Percentiles rank a stretch among this genome's conserved stretches.
phyloP scores from a whole-genome alignment of 2,888 invertebrate species.

The Oxystoma pomonae region DNA sequence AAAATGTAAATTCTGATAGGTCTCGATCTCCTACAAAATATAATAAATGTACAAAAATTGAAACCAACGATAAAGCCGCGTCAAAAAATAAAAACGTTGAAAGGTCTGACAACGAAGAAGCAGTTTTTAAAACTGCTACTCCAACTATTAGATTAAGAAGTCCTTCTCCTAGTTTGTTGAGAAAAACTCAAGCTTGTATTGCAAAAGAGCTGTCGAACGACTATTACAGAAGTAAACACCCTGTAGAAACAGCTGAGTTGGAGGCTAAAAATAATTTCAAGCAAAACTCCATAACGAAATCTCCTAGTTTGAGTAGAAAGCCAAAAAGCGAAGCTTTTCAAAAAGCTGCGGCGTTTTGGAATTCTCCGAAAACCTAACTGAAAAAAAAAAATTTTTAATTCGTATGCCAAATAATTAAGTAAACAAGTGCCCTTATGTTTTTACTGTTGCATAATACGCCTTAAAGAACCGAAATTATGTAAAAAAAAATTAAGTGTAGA shows the following conservation, averaged over 20 bases:
- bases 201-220: slow-evolving; percentile 47
- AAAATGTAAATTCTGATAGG: not conserved
- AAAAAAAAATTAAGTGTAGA: too few species aligned
- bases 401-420: not conserved
- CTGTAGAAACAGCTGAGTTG: slow-evolving; percentile 9
- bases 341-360: slow-evolving; percentile 47
- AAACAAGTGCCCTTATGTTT: not conserved
- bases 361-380: slow-evolving; percentile 36
- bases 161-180: slow-evolving; percentile 45
- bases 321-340: slow-evolving; percentile 44
- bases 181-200: slow-evolving; percentile 49
- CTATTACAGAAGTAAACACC: slow-evolving; percentile 31
- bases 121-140: slow-evolving; percentile 7
- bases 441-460: too few species aligned
- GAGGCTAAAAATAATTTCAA: not conserved
- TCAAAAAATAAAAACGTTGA: slow-evolving; percentile 29
- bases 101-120: slow-evolving; percentile 4
- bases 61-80: slow-evolving; percentile 6
- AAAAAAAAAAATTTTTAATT: not conserved
- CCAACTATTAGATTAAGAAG: slow-evolving; percentile 44
- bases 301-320: slow-evolving; percentile 28
- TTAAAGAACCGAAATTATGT: too few species aligned
- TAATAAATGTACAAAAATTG: too few species aligned
- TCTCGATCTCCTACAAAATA: not conserved
- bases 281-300: slow-evolving; percentile 23